Conservation (phyloP, 2,797 vertebrate species). For the Siniperca scherzeri region DNA sequence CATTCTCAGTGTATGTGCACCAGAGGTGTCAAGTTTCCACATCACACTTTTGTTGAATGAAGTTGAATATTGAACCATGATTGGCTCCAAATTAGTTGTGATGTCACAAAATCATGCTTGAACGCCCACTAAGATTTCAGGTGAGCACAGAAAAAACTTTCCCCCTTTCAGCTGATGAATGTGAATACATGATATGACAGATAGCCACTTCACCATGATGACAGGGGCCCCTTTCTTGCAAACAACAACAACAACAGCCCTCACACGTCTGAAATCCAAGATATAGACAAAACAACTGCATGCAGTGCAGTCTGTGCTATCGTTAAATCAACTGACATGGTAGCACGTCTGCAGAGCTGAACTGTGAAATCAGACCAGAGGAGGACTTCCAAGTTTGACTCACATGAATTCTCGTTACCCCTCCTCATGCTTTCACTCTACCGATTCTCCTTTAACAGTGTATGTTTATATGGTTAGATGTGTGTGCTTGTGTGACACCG, state of each 20-base stretch:
- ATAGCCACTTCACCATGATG: conserved; percentile 10
- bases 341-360: conserved; percentile 23
- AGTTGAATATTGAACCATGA: too few relatives aligned
- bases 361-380: conserved; percentile 24
- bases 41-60: too few relatives aligned
- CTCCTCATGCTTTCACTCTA: background rate
- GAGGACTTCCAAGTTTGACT: conserved; percentile 13
- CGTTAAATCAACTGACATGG: conserved; percentile 45
- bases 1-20: too few relatives aligned
- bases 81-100: too few relatives aligned
- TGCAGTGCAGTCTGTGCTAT: conserved; percentile 43
- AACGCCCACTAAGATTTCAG: too few relatives aligned
- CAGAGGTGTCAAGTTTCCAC: too few relatives aligned
- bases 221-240: conserved; percentile 21
- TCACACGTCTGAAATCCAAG: conserved; percentile 22
- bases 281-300: conserved; percentile 62
- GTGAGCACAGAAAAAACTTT: too few relatives aligned
- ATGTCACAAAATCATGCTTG: too few relatives aligned
- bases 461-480: conserved; percentile 8
- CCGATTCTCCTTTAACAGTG: conserved; percentile 7
- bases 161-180: too few relatives aligned
- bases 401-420: background rate
- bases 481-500: conserved; percentile 17
- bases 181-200: too few relatives aligned
- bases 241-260: conserved; percentile 39